Evolutionary conservation across 1,140 invertebrate genomes (phyloP), one percentile per base, ranked within the genome.

Genomic region (Dreissena polymorpha): DNA sequence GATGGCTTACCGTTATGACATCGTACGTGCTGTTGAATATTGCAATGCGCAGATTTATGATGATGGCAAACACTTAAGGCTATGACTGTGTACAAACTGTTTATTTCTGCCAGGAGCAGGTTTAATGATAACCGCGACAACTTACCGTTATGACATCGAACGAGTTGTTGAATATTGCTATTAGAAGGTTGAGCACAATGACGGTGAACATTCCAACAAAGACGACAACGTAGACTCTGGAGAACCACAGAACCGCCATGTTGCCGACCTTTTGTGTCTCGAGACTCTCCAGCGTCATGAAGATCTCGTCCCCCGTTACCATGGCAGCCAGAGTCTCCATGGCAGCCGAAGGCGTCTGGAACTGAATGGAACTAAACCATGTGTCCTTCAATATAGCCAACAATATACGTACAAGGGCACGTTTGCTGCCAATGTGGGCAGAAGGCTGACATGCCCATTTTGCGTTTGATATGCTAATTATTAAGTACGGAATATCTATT

Each of bases 261-360:
- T 57, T 49, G 0, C 78, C 78, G 18, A 10, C 25, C 16, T 73
- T 71, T 14, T 81, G 60, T 23, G n/a, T 57, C 29, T 73, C 70
- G 0, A 81, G 21, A 16, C 49, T 65, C 10, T 53, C 69, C 13
- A 81, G 25, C 0, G 79, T 73, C 12, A 50, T 60, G 27, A 64
- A 81, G n/a, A 81, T 72, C 49, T 81, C 79, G 18, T 81, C 79
- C 0, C 79, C 79, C 25, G 57, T 73, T 25, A 73, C 70, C 60
- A 81, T 23, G 18, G 79, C 39, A 39, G 72, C 65, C n/a, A 73
- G 25, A 16, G 78, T 71, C 16, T 80, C 78, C 1, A 55, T 57
- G 8, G 69, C 63, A 49, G 68, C 55, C 7, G 21, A 14, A 3
- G 68, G 67, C 8, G 77, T 70, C n/a, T 69, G 23, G 50, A 79